Conservation (phyloP, 2,888 invertebrate genomes). For the Nyleta sp. region DNA sequence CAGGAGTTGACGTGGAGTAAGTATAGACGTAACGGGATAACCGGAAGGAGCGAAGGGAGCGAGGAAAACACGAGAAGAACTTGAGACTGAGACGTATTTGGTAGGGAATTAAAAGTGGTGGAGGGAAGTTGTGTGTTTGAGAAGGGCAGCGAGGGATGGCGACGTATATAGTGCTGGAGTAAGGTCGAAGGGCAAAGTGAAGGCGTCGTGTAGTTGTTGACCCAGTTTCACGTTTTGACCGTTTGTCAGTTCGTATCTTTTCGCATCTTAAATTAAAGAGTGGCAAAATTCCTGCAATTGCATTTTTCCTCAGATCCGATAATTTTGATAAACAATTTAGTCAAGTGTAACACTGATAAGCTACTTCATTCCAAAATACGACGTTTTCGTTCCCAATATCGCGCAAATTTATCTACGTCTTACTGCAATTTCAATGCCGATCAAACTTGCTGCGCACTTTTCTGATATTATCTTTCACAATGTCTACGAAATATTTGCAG, state of each 20-base stretch:
- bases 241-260: conserved; percentile 71
- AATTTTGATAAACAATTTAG: conserved; percentile 48
- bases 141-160: conserved; percentile 56
- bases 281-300: conserved; percentile 38
- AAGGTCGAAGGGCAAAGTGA: conserved; percentile 63
- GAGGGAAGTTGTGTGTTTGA: conserved; percentile 54
- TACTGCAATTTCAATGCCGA: conserved; percentile 24
- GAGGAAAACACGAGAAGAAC: conserved; percentile 60
- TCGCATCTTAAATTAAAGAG: conserved; percentile 63
- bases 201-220: conserved; percentile 71
- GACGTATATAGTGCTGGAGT: conserved; percentile 45
- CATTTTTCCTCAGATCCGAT: conserved; percentile 47
- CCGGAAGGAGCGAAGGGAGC: conserved; percentile 40
- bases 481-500: neutral
- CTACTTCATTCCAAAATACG: conserved; percentile 26
- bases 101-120: conserved; percentile 54
- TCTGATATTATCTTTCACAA: conserved; percentile 11
- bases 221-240: conserved; percentile 77
- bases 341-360: conserved; percentile 33
- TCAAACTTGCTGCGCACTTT: conserved; percentile 1
- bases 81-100: conserved; percentile 55
- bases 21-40: conserved; percentile 47
- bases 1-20: conserved; percentile 24
- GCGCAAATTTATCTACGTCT: conserved; percentile 29
- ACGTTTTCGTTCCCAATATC: conserved; percentile 22